These are phyloP conservation scores for Plodia interpunctella DNA, from an alignment of 1,140 invertebrate species.

Conservation along the genomic window DNA sequence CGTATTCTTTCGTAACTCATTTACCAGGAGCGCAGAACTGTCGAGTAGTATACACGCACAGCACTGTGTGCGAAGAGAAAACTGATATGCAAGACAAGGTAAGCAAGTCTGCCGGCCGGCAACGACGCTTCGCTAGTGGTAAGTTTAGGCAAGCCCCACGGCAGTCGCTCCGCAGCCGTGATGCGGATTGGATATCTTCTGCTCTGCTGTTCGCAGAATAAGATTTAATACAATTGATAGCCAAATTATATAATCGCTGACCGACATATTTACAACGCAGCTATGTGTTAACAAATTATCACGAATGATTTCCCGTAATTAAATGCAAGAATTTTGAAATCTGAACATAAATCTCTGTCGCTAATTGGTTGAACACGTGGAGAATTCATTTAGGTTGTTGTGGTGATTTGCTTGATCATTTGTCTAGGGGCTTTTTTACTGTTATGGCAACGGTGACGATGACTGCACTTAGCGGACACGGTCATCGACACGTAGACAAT, in stretches of 20 bases:
- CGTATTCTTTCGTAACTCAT: conserved; percentile 70
- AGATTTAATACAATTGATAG: not conserved
- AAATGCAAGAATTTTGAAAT: too few relatives aligned
- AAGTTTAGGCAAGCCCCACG: not conserved
- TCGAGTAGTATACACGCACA: conserved; percentile 27
- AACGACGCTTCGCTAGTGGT: not conserved
- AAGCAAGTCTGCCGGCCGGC: conserved; percentile 46
- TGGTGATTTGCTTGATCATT: too few relatives aligned
- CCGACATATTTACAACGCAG: too few relatives aligned
- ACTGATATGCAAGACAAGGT: conserved; percentile 63
- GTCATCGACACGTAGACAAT: conserved; percentile 60
- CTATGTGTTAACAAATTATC: too few relatives aligned
- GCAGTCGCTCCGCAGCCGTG: conserved; percentile 33
- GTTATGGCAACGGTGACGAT: conserved; percentile 3
- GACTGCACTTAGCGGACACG: conserved; percentile 43
- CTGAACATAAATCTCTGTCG: too few relatives aligned
- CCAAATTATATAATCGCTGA: too few relatives aligned
- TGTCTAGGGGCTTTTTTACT: too few relatives aligned
- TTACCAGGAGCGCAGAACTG: conserved; percentile 61
- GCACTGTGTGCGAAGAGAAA: conserved; percentile 48
- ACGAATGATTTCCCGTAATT: too few relatives aligned
- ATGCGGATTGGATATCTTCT: conserved; percentile 8
- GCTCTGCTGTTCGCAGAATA: not conserved
- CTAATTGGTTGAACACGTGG: too few relatives aligned
- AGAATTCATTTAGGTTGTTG: too few relatives aligned